These are phyloP conservation scores for Panorpa germanica DNA, from an alignment of 2,888 invertebrate genomes.

Conservation along the genomic window DNA sequence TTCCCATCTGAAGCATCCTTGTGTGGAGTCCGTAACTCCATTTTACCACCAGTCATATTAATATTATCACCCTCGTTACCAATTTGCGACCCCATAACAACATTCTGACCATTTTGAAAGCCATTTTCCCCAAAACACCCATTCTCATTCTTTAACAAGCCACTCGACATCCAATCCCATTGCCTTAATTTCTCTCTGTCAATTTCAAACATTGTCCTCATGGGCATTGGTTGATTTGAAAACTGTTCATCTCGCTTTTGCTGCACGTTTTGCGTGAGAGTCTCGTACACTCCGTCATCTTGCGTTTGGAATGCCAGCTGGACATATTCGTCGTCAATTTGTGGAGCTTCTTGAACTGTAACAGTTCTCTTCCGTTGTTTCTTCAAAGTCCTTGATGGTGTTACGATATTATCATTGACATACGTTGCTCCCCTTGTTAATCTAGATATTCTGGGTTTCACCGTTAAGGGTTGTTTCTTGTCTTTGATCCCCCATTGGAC, in stretches of 20 bases:
- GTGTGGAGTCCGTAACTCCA: no score
- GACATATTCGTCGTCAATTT: constrained; percentile 21
- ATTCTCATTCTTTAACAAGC: constrained; percentile 36
- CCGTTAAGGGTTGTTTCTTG: constrained; percentile 14
- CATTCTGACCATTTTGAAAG: constrained; percentile 21
- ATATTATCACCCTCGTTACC: no score
- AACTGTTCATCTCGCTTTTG: constrained; percentile 15
- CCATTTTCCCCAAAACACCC: constrained; percentile 25
- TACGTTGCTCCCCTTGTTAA: constrained; percentile 57
- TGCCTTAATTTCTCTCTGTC: constrained; percentile 74
- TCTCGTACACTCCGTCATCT: constrained; percentile 19
- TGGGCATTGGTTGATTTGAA: no score
- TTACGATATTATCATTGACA: constrained; percentile 51
- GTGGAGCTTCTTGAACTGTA: constrained; percentile 9
- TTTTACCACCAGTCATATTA: no score
- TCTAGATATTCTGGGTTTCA: constrained; percentile 19
- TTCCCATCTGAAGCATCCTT: no score
- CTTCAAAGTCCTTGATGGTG: constrained; percentile 21
- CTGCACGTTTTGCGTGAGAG: constrained; percentile 21
- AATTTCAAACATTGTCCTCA: constrained; percentile 39
- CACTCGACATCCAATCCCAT: constrained; percentile 80
- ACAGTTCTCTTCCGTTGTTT: constrained; percentile 16
- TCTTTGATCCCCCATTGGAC: constrained; percentile 14
- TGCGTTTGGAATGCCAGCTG: constrained; percentile 18
- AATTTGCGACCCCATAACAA: no score